phyloP scores from a whole-genome alignment of 2,113 vertebrate species.

The Narcine bancroftii region DNA sequence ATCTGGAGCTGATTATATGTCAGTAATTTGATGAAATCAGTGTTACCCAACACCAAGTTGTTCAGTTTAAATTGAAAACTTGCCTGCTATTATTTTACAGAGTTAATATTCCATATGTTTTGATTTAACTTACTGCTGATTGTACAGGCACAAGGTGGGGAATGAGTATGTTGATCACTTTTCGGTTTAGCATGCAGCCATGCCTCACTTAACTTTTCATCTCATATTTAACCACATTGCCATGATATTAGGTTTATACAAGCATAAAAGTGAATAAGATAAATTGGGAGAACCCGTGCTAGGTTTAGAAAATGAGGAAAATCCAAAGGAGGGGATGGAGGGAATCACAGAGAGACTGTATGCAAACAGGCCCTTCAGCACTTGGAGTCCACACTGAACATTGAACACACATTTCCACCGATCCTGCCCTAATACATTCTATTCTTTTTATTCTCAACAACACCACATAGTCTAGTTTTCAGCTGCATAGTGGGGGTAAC shows the following conservation, averaged over 20 bases:
- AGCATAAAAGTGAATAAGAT: background rate
- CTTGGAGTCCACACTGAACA: too few species aligned
- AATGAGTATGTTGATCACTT: background rate
- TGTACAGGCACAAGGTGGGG: background rate
- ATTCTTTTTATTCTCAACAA: too few species aligned
- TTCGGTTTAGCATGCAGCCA: background rate
- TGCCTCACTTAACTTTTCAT: background rate
- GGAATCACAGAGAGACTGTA: background rate
- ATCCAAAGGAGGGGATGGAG: too few species aligned
- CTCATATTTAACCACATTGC: background rate
- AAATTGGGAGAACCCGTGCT: background rate
- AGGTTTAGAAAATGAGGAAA: background rate
- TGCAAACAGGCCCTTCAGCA: too few species aligned
- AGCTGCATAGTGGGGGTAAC: too few species aligned
- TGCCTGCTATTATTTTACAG: background rate
- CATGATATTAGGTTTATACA: too few species aligned
- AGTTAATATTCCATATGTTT: background rate
- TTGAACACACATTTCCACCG: too few species aligned
- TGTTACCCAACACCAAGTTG: background rate
- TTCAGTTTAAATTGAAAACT: background rate
- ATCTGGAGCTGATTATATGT: slow-evolving; percentile 26
- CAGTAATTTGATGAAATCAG: slow-evolving; percentile 11
- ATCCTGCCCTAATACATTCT: too few species aligned
- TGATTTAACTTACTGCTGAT: background rate
- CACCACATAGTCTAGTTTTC: too few species aligned